A percentile compares a stretch with the other conserved stretches of the same genome.
These are phyloP conservation scores for Eriocheir sinensis DNA, from an alignment of 1,140 invertebrate species.

Conservation along the genomic window DNA sequence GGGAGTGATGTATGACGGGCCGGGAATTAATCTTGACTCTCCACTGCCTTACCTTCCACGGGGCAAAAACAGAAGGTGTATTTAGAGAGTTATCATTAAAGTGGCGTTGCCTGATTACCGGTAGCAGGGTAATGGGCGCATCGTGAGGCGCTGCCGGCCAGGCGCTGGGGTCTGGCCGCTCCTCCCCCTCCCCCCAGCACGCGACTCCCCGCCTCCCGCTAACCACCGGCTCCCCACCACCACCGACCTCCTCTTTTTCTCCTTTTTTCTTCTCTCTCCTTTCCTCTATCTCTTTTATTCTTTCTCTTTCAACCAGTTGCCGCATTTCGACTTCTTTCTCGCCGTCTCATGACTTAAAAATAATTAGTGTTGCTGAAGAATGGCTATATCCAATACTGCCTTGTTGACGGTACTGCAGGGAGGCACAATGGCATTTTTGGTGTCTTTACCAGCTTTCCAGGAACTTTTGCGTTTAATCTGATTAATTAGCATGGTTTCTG, in stretches of 20 bases:
- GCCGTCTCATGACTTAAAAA: background rate
- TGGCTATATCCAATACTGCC: background rate
- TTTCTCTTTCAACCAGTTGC: background rate
- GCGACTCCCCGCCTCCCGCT: background rate
- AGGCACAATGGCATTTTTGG: background rate
- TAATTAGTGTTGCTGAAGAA: conserved; percentile 16
- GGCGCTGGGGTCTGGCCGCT: conserved; percentile 23
- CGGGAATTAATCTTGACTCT: conserved; percentile 39
- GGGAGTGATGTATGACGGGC: conserved; percentile 57
- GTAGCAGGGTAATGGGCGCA: conserved; percentile 63
- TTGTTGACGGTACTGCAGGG: background rate
- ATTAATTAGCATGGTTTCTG: background rate
- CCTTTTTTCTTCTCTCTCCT: background rate
- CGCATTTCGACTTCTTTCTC: background rate
- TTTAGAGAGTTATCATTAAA: conserved; percentile 74
- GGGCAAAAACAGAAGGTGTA: conserved; percentile 41
- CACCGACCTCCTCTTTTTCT: background rate
- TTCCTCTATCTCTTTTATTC: background rate
- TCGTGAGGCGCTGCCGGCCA: conserved; percentile 62
- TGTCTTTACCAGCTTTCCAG: background rate
- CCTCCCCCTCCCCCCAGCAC: background rate
- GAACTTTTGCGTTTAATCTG: background rate
- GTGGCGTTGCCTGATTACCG: conserved; percentile 68
- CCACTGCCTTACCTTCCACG: background rate
- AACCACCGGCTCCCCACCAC: background rate